Conservation (phyloP, 2,797 vertebrate genomes). For the Sebastes steindachneri region DNA sequence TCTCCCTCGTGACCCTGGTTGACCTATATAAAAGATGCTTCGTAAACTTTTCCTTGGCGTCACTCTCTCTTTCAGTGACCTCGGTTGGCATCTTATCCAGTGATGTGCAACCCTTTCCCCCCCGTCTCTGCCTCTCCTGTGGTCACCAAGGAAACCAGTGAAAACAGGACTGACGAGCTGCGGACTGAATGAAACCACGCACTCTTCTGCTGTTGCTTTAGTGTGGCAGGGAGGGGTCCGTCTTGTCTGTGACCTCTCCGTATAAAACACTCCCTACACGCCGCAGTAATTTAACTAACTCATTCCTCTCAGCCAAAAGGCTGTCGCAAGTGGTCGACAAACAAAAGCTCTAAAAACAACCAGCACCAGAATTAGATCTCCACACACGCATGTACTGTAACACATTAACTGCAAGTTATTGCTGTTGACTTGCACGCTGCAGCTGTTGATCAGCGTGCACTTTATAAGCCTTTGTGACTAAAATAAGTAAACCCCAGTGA, state of each 20-base stretch:
- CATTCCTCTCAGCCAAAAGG: conserved; percentile 30
- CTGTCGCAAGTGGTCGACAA: conserved; percentile 38
- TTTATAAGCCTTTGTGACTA: conserved; percentile 24
- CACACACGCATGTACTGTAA: background rate
- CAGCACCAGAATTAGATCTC: conserved; percentile 37
- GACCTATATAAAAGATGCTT: conserved; percentile 54
- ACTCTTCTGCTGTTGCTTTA: conserved; percentile 35
- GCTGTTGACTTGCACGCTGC: conserved; percentile 28
- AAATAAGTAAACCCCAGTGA: conserved; percentile 8
- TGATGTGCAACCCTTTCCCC: conserved; percentile 26
- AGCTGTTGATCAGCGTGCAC: conserved; percentile 14
- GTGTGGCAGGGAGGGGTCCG: conserved; percentile 57
- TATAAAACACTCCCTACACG: conserved; percentile 60
- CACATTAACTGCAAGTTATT: conserved; percentile 20
- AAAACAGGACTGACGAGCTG: conserved; percentile 41
- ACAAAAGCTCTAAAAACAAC: conserved; percentile 60
- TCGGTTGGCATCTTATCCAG: conserved; percentile 21
- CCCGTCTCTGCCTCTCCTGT: conserved; percentile 1
- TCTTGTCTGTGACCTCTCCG: conserved; percentile 62
- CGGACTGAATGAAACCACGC: conserved; percentile 47
- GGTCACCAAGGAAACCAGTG: conserved; percentile 44
- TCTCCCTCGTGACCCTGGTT: conserved; percentile 38
- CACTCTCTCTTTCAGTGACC: conserved; percentile 26
- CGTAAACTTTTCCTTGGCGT: conserved; percentile 51
- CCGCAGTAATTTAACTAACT: conserved; percentile 57